Evolutionary conservation across 30 jellyfish, hydroid and myxozoan species (phyloP).

Genomic region (Aurelia sp.): DNA sequence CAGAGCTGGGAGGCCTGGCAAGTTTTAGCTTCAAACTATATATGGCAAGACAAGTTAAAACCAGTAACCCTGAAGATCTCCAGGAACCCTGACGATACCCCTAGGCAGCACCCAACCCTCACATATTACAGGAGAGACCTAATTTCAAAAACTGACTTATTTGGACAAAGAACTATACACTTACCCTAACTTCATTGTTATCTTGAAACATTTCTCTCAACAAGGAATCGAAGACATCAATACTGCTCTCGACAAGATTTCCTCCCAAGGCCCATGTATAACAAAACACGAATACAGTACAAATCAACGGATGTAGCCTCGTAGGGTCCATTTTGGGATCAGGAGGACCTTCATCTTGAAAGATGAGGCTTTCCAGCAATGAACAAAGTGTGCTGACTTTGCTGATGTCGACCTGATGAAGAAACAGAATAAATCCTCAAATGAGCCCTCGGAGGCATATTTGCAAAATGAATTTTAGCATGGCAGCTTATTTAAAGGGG

Average conservation of each 20-base stretch:
- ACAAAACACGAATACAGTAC: conserved; percentile 82
- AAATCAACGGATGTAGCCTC: conserved; percentile 79
- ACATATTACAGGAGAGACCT: no score
- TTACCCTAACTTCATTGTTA: conserved; percentile 81
- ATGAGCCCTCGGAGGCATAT: no score
- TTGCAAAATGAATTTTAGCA: no score
- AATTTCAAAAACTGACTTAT: neutral
- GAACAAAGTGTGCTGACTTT: conserved; percentile 89
- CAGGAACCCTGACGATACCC: no score
- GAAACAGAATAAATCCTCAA: neutral
- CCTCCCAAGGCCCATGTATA: conserved; percentile 96
- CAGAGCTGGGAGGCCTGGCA: no score
- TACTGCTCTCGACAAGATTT: conserved; percentile 82
- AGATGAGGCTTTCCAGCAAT: conserved; percentile 78
- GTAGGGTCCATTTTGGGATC: conserved; percentile 86
- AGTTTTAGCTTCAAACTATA: no score
- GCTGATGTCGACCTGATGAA: conserved; percentile 83
- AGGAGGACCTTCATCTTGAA: conserved; percentile 65
- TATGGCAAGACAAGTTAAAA: no score
- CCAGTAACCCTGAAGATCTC: no score
- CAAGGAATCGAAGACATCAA: conserved; percentile 84
- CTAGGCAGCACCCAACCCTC: no score
- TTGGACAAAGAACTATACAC: neutral
- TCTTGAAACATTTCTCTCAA: conserved; percentile 88
- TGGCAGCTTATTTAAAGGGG: no score